phyloP scores from a whole-genome alignment of 2,113 vertebrate genomes.

The Callipepla californica region DNA sequence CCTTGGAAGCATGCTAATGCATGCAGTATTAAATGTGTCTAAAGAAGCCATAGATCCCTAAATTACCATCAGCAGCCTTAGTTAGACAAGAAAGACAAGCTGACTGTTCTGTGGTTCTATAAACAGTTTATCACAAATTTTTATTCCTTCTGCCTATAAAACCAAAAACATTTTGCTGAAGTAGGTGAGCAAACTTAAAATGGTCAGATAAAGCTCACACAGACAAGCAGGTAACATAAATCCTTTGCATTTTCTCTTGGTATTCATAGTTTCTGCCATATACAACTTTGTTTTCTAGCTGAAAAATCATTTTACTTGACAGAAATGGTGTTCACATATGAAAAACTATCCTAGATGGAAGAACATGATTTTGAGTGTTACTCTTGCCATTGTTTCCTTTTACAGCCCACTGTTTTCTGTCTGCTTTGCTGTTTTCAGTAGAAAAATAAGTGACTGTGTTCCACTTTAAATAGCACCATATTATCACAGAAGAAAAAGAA shows the following conservation, averaged over 20 bases:
- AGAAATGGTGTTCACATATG: background rate
- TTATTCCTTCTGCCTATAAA: background rate
- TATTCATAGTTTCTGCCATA: background rate
- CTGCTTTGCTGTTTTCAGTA: background rate
- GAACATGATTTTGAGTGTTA: background rate
- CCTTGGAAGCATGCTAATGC: background rate
- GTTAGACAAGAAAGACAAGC: background rate
- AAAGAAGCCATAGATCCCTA: background rate
- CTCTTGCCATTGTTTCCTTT: background rate
- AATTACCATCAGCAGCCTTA: background rate
- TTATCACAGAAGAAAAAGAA: background rate
- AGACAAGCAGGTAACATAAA: background rate
- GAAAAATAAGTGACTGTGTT: background rate
- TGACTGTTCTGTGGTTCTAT: fast-evolving
- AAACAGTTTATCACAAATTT: background rate
- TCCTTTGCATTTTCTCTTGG: background rate
- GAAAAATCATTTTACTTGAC: background rate
- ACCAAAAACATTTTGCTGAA: background rate
- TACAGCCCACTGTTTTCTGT: background rate
- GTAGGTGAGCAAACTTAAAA: background rate
- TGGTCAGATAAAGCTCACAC: background rate
- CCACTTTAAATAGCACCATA: background rate
- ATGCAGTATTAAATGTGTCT: fast-evolving
- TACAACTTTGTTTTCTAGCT: background rate
- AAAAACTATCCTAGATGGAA: background rate